Base-by-base conservation (phyloP, 2,888 invertebrate species). In the Noctua pronuba region DNA sequence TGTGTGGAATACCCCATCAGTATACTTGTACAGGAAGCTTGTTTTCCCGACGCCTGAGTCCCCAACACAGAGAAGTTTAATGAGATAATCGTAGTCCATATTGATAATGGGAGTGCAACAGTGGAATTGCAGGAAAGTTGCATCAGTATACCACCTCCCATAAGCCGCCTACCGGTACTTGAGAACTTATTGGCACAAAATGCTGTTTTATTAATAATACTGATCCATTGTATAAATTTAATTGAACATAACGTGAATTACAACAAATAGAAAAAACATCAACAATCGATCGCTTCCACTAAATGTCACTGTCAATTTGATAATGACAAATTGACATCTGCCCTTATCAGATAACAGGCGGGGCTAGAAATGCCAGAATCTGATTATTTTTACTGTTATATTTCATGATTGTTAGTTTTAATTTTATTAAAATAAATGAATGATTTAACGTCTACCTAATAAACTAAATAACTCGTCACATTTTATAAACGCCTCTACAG, bases 21-120 rank as follows among this genome's bases (percentile, higher is more conserved):
- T 99, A 93, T 99, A 99, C 92, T 99, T 99, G 94, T 98, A 99
- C 31, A 99, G 97, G 91, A 99, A 99, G 92, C 99, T 99, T 0
- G 99, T 99, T 97, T 99, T 99, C 24, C 99, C 99, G 73, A 99
- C 99, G 52, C 99, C 99, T 1, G 99, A 99, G 95, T 99, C 99
- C n/a, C 99, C 99, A 79, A 99, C 97, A 79, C 99, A 98, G 82
- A 99, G 97, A 93, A 99, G 98, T 95, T 99, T 99, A 91, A 99
- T 98, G 82, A 99, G 97, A 96, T 99, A 99, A 95, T 99, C 99
- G 97, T 99, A 99, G 93, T 99, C 99, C 98, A 98, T 98, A 86
- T 86, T 94, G 88, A 75, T 84, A 65, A 24, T 18, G 64, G 75
- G 68, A 69, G 67, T 75, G 68, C 35, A 75, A 62, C 69, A 68